phyloP scores from a whole-genome alignment of 2,113 vertebrate genomes.

The Nyctereutes procyonoides region DNA sequence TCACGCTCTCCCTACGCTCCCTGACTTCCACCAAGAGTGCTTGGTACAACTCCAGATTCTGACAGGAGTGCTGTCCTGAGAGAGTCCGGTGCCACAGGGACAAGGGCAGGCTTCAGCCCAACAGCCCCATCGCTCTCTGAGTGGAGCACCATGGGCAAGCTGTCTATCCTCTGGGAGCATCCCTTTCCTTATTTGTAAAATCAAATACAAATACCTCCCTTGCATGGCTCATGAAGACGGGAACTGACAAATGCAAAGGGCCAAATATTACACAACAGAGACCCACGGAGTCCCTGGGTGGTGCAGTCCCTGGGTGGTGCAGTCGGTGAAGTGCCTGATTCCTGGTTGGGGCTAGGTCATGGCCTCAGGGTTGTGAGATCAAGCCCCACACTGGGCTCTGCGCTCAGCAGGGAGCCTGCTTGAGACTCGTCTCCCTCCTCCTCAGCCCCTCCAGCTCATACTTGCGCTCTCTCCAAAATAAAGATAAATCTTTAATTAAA shows the following conservation, averaged over 20 bases:
- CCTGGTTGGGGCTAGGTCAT: background rate
- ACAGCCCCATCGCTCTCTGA: background rate
- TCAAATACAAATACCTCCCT: background rate
- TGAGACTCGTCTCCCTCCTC: background rate
- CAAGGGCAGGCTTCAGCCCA: background rate
- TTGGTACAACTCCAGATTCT: background rate
- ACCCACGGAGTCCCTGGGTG: background rate
- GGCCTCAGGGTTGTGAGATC: background rate
- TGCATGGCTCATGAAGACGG: background rate
- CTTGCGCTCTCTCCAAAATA: background rate
- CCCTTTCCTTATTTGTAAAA: background rate
- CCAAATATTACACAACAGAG: background rate
- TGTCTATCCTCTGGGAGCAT: background rate
- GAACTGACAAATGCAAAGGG: background rate
- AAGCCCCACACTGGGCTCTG: background rate
- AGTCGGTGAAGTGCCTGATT: background rate
- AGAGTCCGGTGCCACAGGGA: background rate
- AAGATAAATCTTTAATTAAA: too few species aligned
- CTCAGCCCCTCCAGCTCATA: background rate
- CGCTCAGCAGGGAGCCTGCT: too few species aligned
- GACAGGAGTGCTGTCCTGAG: background rate
- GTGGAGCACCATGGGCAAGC: background rate
- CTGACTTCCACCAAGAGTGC: background rate
- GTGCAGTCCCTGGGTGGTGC: background rate
- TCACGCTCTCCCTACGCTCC: fast-evolving